Evolutionary conservation across 2,113 vertebrate species (phyloP).

Genomic region (Lepidothrix coronata): DNA sequence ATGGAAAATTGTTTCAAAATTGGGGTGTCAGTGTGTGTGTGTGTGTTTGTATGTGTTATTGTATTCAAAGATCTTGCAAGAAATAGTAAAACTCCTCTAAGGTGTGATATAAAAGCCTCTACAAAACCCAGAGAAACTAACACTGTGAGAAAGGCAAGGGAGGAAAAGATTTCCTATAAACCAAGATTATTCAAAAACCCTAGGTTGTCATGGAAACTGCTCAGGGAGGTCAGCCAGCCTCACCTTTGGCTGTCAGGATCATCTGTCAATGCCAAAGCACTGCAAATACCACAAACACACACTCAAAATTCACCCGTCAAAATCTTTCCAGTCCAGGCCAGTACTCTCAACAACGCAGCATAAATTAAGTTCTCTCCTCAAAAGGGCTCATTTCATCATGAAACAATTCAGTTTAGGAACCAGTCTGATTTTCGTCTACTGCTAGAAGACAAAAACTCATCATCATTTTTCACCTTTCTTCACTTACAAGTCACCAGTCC

Average conservation of each 20-base stretch:
- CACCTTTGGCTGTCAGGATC: conserved; percentile 72
- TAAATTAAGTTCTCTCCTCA: conserved; percentile 27
- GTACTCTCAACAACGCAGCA: background rate
- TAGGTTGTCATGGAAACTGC: conserved; percentile 74
- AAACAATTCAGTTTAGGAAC: background rate
- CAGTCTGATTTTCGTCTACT: background rate
- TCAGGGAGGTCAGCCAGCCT: conserved; percentile 71
- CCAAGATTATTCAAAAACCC: conserved; percentile 65
- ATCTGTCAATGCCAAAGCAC: conserved; percentile 70
- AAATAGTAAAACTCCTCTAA: background rate
- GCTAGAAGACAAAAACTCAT: background rate
- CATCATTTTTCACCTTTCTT: background rate
- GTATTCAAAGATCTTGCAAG: background rate
- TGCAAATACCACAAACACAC: conserved; percentile 62
- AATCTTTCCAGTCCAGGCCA: conserved; percentile 8
- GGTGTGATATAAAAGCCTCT: background rate
- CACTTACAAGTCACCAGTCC: background rate
- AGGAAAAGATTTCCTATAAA: conserved; percentile 69
- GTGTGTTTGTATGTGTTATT: background rate
- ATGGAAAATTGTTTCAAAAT: background rate
- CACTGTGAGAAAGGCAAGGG: background rate
- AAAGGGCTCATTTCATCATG: background rate
- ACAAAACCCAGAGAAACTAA: background rate
- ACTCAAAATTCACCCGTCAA: conserved; percentile 48
- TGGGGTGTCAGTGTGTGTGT: background rate